Conservation (phyloP, 2,888 invertebrate species). For the Acronicta aceris region DNA sequence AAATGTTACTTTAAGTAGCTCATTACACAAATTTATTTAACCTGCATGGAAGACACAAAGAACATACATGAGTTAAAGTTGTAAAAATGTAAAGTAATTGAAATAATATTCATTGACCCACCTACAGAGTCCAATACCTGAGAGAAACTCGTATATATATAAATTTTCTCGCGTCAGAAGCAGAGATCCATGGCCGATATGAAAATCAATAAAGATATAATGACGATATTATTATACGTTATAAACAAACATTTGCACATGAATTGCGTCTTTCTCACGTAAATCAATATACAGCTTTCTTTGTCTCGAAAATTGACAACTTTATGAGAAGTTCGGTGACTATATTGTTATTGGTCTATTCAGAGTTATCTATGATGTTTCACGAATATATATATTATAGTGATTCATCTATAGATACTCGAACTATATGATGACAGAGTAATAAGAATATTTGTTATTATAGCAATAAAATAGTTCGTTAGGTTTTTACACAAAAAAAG, state of each 20-base stretch:
- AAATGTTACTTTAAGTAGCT: slow-evolving; percentile 29
- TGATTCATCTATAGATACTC: slow-evolving; percentile 29
- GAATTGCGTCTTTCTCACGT: slow-evolving; percentile 56
- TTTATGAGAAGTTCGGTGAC: slow-evolving; percentile 41
- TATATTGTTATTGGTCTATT: slow-evolving; percentile 45
- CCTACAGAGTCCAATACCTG: slow-evolving; percentile 41
- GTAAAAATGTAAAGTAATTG: slow-evolving; percentile 46
- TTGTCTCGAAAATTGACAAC: slow-evolving; percentile 50
- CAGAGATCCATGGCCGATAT: slow-evolving; percentile 59
- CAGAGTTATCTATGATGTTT: slow-evolving; percentile 35
- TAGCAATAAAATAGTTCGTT: too few relatives aligned
- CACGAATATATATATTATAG: slow-evolving; percentile 20
- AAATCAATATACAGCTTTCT: slow-evolving; percentile 52
- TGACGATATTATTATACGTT: slow-evolving; percentile 62
- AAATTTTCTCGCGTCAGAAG: slow-evolving; percentile 60
- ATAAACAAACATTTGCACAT: slow-evolving; percentile 66
- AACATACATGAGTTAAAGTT: slow-evolving; percentile 27
- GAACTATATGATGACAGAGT: slow-evolving; percentile 18
- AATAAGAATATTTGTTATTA: slow-evolving; percentile 4
- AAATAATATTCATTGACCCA: slow-evolving; percentile 46
- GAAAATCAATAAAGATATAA: slow-evolving; percentile 63
- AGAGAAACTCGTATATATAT: slow-evolving; percentile 47
- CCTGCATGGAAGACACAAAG: slow-evolving; percentile 40
- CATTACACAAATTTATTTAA: slow-evolving; percentile 30
- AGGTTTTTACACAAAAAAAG: too few relatives aligned